phyloP scores from a whole-genome alignment of 2,797 vertebrate species.

The Amazona ochrocephala region DNA sequence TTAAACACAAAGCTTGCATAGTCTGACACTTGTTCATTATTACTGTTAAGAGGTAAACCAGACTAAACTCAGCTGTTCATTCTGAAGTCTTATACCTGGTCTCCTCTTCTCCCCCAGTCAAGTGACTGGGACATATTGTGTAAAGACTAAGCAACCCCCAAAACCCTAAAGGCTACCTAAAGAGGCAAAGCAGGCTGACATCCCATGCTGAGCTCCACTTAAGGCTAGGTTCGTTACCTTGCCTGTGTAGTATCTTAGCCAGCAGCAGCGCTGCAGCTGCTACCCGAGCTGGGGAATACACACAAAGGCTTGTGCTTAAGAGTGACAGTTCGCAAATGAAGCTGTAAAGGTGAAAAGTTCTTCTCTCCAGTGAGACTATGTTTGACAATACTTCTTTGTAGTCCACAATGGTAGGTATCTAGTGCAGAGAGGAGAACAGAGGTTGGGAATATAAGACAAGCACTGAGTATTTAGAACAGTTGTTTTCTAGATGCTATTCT shows the following conservation, averaged over 20 bases:
- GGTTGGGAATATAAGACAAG: background rate
- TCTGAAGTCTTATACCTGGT: background rate
- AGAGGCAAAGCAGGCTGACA: background rate
- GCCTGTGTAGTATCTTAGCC: slow-evolving; percentile 86
- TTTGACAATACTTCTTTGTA: slow-evolving; percentile 90
- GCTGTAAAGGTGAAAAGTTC: slow-evolving; percentile 87
- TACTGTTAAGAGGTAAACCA: background rate
- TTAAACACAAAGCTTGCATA: background rate
- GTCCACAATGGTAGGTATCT: slow-evolving; percentile 92
- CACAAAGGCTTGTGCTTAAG: slow-evolving; percentile 85
- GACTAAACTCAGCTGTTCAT: background rate
- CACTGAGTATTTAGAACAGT: background rate
- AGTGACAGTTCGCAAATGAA: slow-evolving; percentile 95
- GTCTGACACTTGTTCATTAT: background rate
- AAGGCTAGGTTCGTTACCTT: slow-evolving; percentile 77
- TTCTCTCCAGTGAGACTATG: slow-evolving; percentile 80
- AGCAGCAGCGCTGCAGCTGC: slow-evolving; percentile 89
- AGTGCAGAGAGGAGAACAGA: background rate
- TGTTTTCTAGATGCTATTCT: background rate
- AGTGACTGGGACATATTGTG: background rate
- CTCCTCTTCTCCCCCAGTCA: background rate
- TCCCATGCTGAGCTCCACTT: accelerated
- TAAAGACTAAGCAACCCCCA: background rate
- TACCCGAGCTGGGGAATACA: slow-evolving; percentile 83
- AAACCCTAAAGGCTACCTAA: background rate